phyloP scores from a whole-genome alignment of 2,113 vertebrate genomes.

The Grammomys dolichurus region DNA sequence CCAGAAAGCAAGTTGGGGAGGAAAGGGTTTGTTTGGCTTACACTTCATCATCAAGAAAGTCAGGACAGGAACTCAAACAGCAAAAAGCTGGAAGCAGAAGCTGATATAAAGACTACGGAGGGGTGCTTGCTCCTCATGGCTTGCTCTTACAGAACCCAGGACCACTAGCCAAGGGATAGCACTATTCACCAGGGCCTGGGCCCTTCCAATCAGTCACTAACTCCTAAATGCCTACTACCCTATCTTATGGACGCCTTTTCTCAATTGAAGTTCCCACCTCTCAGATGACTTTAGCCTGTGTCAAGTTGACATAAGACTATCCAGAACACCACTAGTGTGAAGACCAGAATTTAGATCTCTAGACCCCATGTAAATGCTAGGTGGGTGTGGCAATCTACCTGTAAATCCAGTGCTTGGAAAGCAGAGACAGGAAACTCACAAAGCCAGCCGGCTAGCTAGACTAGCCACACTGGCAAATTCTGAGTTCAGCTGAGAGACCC shows the following conservation, averaged over 20 bases:
- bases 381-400: background rate
- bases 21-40: background rate
- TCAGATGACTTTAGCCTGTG: background rate
- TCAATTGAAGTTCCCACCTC: background rate
- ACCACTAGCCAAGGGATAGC: background rate
- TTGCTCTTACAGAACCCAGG: background rate
- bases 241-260: background rate
- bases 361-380: background rate
- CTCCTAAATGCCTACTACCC: background rate
- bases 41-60: background rate
- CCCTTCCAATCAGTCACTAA: background rate
- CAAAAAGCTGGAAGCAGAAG: too few species aligned
- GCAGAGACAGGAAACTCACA: background rate
- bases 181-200: background rate
- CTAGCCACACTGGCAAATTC: background rate
- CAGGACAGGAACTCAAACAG: background rate
- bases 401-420: background rate
- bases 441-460: background rate
- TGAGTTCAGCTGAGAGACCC: background rate
- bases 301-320: background rate
- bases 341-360: background rate
- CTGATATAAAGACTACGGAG: background rate
- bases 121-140: background rate
- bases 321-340: background rate
- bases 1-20: background rate